phyloP scores from a whole-genome alignment of 2,888 invertebrate genomes.

The Lamellibrachia columna region DNA sequence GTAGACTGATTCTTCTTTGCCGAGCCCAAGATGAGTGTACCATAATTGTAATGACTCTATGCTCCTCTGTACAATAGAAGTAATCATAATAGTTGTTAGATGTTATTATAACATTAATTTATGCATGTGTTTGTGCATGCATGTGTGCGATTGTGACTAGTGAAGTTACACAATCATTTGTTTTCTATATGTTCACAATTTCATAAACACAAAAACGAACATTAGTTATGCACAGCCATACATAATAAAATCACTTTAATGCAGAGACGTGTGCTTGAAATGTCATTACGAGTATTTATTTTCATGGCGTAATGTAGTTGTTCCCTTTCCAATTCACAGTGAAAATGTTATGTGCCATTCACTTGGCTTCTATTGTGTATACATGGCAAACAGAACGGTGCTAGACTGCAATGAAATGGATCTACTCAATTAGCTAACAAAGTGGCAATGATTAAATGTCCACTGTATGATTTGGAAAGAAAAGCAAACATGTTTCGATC shows the following conservation, averaged over 20 bases:
- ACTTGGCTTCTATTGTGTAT: background rate
- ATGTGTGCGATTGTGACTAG: too few relatives aligned
- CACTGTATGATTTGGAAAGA: background rate
- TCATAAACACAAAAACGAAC: too few relatives aligned
- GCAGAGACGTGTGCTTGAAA: too few relatives aligned
- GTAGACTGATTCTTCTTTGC: background rate
- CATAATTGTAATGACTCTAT: constrained; percentile 46
- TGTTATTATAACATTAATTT: background rate
- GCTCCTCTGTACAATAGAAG: constrained; percentile 40
- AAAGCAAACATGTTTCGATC: background rate
- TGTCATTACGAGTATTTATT: background rate
- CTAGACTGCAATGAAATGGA: too few relatives aligned
- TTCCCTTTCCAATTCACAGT: background rate
- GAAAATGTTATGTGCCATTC: background rate
- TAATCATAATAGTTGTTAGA: background rate
- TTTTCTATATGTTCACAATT: too few relatives aligned
- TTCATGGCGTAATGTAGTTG: background rate
- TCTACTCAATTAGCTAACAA: background rate
- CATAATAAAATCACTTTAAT: too few relatives aligned
- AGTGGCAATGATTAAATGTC: background rate
- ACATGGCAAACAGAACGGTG: background rate
- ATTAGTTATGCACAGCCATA: too few relatives aligned
- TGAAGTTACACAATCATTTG: too few relatives aligned
- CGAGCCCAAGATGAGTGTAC: constrained; percentile 34
- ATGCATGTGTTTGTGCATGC: too few relatives aligned